Base-by-base conservation (phyloP, 2,797 vertebrate genomes). In the Loriculus beryllinus region DNA sequence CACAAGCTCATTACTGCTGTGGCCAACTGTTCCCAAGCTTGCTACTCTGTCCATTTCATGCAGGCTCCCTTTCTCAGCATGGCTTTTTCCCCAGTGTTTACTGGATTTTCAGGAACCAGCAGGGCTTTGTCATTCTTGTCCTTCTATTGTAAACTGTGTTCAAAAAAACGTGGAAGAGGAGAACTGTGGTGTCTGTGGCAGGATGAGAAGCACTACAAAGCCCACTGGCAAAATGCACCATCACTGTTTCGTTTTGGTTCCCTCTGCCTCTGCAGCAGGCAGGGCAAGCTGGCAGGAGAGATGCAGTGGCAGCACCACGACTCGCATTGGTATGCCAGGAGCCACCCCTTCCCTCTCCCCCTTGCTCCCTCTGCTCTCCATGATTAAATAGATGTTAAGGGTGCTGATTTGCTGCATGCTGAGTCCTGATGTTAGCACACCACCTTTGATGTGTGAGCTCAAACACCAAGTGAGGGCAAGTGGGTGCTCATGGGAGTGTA, bases 161-260 rank as follows among this genome's bases (percentile, higher is more conserved):
- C 63, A 33, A 70, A 82, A 86, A 72, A 25, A 68, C n/a, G 60
- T 7, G 39, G 78, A 63, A 89, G 51, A 67, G 69, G 64, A 82
- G 94, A 57, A 59, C 64, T 19, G 3, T 4, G 0, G n/a, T 0
- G 2, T 12, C 71, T 65, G 64, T 42, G 49, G 29, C 1, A 1
- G 59, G 52, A 71, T 6, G 21, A 60, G 71, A 51, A 91, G 43
- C 0, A 1, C 49, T n/a, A 35, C 31, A 72, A 62, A 21, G 19
- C 31, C 0, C 0, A 6, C 28, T 0, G 9, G 39, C 48, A 49
- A 70, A 71, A 79, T 1, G 31, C 4, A 23, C 42, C 0, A 1
- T 39, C 6, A 3, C 54, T 1, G 1, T 43, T 39, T 52, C 8
- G 0, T 35, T 68, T 47, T 7, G 1, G 47, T 59, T 74, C 57